phyloP scores from a whole-genome alignment of 2,797 vertebrate genomes.

The Hydrophis major region DNA sequence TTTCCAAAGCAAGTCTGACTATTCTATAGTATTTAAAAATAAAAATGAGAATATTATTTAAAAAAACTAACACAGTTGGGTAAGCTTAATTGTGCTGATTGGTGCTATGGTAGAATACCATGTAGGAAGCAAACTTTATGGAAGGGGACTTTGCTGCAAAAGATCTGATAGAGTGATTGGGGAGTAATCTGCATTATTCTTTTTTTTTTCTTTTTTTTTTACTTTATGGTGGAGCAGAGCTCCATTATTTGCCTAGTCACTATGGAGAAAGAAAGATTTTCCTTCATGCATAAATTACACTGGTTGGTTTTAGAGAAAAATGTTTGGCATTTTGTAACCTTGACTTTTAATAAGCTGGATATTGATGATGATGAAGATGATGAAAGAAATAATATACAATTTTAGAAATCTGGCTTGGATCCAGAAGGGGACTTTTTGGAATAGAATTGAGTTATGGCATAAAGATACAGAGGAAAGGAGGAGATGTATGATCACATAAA shows the following conservation, averaged over 20 bases:
- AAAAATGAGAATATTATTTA: neutral
- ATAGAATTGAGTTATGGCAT: neutral
- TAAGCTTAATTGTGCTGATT: neutral
- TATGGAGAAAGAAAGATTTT: slow-evolving; percentile 16
- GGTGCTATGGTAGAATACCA: neutral
- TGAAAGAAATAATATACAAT: neutral
- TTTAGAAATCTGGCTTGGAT: neutral
- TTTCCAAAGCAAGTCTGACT: neutral
- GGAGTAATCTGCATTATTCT: neutral
- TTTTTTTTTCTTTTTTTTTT: neutral
- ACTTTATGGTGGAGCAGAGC: neutral
- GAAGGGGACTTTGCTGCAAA: neutral
- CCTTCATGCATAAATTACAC: neutral
- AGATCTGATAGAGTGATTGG: neutral
- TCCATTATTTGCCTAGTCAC: neutral
- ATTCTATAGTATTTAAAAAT: neutral
- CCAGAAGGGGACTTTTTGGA: neutral
- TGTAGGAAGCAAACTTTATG: neutral
- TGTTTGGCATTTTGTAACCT: neutral
- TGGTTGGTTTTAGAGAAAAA: neutral
- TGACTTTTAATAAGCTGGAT: neutral
- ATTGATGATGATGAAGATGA: neutral
- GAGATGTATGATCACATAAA: neutral
- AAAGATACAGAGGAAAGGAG: neutral
- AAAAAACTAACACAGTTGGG: neutral